Evolutionary conservation across 2,797 vertebrate species (phyloP).

Genomic region (Tenualosa thibaudeaui): DNA sequence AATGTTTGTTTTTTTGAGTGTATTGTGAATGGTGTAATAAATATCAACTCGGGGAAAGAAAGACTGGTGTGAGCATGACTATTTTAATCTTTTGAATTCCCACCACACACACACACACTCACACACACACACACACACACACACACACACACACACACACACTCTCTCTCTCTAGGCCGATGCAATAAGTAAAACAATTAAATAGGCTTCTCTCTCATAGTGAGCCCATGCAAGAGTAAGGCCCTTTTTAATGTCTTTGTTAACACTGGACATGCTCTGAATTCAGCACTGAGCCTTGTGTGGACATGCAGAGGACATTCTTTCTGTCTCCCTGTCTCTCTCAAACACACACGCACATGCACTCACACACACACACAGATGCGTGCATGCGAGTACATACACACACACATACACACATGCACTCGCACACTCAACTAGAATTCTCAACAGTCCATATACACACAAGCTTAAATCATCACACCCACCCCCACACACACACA

Average conservation of each 20-base stretch:
- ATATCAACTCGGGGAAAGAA: background rate
- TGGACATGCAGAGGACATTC: too few species aligned
- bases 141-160: too few species aligned
- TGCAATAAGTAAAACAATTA: too few species aligned
- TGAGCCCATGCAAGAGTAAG: too few species aligned
- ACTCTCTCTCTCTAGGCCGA: too few species aligned
- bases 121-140: background rate
- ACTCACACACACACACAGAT: slow-evolving; percentile 21
- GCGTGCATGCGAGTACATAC: slow-evolving; percentile 52
- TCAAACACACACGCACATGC: too few species aligned
- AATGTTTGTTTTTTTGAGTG: background rate
- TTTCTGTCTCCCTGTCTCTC: background rate
- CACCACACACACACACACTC: background rate
- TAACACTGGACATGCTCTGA: too few species aligned
- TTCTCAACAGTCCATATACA: background rate
- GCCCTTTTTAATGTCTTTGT: too few species aligned
- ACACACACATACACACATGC: slow-evolving; percentile 46
- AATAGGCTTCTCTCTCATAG: too few species aligned
- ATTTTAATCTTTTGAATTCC: background rate
- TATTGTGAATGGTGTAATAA: background rate
- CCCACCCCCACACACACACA: background rate
- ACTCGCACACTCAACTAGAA: slow-evolving; percentile 52
- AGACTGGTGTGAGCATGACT: background rate
- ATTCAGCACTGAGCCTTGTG: too few species aligned
- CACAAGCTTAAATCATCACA: background rate